These are phyloP conservation scores for Isurus oxyrinchus DNA, from an alignment of 2,113 vertebrate species.

Conservation along the genomic window DNA sequence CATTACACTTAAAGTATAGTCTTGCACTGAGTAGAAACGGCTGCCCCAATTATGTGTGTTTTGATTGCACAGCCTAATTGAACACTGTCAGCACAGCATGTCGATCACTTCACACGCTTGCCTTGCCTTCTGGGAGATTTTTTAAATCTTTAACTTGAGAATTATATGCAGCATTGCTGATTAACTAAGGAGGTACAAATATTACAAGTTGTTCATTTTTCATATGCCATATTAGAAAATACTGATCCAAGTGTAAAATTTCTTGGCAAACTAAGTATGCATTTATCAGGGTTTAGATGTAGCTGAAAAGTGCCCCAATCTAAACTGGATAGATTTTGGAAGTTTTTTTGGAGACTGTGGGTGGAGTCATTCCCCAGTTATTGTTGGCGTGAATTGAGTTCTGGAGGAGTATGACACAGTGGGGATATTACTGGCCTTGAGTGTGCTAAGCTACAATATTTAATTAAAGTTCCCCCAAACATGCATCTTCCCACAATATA, in stretches of 20 bases:
- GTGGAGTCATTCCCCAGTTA: neutral
- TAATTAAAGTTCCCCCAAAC: conserved; percentile 4
- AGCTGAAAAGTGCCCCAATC: neutral
- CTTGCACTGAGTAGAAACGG: neutral
- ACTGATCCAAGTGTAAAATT: neutral
- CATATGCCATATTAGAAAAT: neutral
- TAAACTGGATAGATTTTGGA: neutral
- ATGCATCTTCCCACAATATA: neutral
- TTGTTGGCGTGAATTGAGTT: neutral
- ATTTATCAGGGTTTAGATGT: neutral
- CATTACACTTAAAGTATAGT: neutral
- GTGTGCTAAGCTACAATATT: neutral
- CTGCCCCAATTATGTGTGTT: neutral
- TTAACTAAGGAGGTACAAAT: neutral
- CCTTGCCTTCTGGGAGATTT: neutral
- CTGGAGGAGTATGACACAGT: neutral
- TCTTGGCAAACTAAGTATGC: neutral
- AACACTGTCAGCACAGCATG: conserved; percentile 9
- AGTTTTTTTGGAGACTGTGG: neutral
- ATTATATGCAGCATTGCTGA: neutral
- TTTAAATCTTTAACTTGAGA: neutral
- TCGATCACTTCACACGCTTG: conserved; percentile 13
- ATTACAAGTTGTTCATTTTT: neutral
- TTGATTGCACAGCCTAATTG: neutral
- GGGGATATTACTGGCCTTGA: conserved; percentile 14